A percentile compares a stretch with the other conserved stretches of the same genome.
phyloP scores from a whole-genome alignment of 2,888 invertebrate genomes.

The Andrena flavipes region DNA sequence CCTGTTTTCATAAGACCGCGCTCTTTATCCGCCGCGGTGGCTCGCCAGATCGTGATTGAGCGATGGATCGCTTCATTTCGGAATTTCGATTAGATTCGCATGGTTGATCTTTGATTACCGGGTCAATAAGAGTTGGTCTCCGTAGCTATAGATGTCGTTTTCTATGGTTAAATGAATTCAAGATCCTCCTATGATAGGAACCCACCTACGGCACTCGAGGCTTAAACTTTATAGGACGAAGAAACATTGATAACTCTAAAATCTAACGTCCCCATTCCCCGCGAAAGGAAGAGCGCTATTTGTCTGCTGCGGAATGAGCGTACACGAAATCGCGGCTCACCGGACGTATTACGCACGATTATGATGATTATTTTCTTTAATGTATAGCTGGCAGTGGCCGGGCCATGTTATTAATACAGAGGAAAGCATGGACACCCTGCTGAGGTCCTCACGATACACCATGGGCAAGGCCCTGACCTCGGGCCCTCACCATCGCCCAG shows the following conservation, averaged over 20 bases:
- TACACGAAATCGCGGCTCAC: constrained; percentile 64
- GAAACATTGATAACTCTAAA: no score
- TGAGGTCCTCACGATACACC: constrained; percentile 78
- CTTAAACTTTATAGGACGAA: no score
- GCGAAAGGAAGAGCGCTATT: constrained; percentile 41
- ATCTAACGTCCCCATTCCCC: not conserved
- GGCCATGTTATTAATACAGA: constrained; percentile 76
- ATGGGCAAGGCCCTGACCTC: constrained; percentile 78
- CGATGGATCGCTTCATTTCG: not conserved
- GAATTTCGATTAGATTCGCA: not conserved
- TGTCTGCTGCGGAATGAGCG: constrained; percentile 54
- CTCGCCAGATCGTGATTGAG: not conserved
- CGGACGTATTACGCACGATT: constrained; percentile 77
- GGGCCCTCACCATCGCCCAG: constrained; percentile 62
- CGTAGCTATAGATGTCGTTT: no score
- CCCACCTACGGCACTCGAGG: no score
- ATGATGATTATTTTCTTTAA: constrained; percentile 78
- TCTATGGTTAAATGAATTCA: not conserved
- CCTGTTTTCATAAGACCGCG: constrained; percentile 9
- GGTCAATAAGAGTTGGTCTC: no score
- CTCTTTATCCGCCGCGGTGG: not conserved
- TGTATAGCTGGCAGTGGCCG: constrained; percentile 72
- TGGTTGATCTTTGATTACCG: no score
- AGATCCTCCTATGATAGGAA: not conserved
- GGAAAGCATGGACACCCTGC: constrained; percentile 78